These are phyloP conservation scores for Euplagia quadripunctaria DNA, from an alignment of 2,888 invertebrate species.

Conservation along the genomic window DNA sequence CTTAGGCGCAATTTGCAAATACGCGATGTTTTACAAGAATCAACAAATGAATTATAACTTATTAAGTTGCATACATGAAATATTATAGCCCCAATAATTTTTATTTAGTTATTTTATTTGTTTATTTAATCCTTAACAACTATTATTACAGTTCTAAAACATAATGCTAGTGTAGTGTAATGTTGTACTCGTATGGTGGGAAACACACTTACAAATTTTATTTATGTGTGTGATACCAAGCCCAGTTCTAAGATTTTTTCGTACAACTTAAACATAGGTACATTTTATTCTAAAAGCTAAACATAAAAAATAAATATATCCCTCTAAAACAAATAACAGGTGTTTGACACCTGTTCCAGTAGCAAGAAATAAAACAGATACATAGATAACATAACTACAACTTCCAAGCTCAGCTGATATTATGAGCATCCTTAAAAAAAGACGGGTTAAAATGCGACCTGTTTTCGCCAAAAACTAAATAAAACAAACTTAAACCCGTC, in stretches of 20 bases:
- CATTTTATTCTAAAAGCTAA: not conserved
- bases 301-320: not conserved
- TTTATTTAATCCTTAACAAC: no score
- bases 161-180: no score
- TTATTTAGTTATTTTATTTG: no score
- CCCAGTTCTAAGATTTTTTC: not conserved
- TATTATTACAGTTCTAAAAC: no score
- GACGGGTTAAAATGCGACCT: constrained; percentile 14
- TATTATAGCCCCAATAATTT: not conserved
- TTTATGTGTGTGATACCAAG: not conserved
- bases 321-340: no score
- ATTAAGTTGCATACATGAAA: not conserved
- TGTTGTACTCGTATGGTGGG: no score
- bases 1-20: constrained; percentile 9
- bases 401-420: constrained; percentile 32
- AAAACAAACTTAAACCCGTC: constrained; percentile 32
- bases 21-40: constrained; percentile 11
- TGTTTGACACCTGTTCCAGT: constrained; percentile 17
- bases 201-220: no score
- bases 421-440: constrained; percentile 17
- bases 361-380: constrained; percentile 19
- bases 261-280: not conserved
- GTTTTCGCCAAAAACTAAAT: constrained; percentile 23
- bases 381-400: constrained; percentile 23
- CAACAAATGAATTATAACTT: not conserved